Base-by-base conservation (phyloP, 1,140 invertebrate genomes). In the Episyrphus balteatus region DNA sequence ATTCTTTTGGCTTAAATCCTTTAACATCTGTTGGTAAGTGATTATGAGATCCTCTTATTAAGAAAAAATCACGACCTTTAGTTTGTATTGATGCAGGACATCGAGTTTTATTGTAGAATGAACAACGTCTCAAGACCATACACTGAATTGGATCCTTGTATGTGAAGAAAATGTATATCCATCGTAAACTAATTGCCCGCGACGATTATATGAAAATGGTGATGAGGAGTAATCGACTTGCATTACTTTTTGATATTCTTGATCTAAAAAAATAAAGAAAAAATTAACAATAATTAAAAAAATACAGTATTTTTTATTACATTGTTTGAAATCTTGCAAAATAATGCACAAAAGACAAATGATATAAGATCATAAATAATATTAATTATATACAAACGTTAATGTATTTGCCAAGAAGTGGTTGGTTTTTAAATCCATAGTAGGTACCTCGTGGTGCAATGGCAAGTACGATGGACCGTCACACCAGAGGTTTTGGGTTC, bases 121-220 rank as follows among this genome's bases (percentile, higher is more conserved):
- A 46, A 43, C 62, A 66, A 5, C 60, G 58, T 60, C 62, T 66
- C 26, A 59, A 55, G 11, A 53, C 57, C 14, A 53, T 17, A 2
- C 51, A 55, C 2, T 53, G 53, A 0, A 31, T 26, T 2, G 45
- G 42, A 14, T 56, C 15, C 50, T 31, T 2, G 53, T 50, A 34
- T 61, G 52, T 14, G 54, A 54, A 42, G 51, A 54, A 21, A 51
- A 66, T 1, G 54, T 51, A 30, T 54, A 48, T 5, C 53, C 51
- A 3, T 49, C 19, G 37, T 60, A 50, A 3, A 66, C 57, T 12
- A 66, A 47, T 15, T 63, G 63, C 0, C 62, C 62, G 7, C 62
- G 54, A 42, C 52, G 58, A 33, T 63, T 62, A 37, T 66, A 66
- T 26, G 21, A 26, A 26, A 26, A 26, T 26, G 21, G 21, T 5